Evolutionary conservation across 1,140 invertebrate genomes (phyloP).

Genomic region (Tetramorium simillimum): DNA sequence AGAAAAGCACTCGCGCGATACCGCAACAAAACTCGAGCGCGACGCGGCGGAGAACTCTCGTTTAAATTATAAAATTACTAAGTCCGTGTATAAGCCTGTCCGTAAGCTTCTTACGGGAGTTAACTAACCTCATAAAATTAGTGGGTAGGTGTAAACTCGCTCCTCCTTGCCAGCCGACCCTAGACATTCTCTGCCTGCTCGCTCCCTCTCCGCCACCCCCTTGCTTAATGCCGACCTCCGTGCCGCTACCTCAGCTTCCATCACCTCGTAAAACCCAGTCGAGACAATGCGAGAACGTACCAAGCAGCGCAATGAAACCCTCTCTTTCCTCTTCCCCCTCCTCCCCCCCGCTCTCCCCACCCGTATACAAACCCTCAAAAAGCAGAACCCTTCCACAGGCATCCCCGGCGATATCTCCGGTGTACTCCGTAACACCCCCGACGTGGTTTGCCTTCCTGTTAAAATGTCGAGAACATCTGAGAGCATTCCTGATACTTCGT

Average conservation of each 20-base stretch:
- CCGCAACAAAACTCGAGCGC: neutral
- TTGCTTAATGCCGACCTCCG: constrained; percentile 23
- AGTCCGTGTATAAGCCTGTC: constrained; percentile 62
- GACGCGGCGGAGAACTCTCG: constrained; percentile 50
- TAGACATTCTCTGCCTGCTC: neutral
- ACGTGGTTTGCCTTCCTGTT: constrained; percentile 55
- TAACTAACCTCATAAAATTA: constrained; percentile 79
- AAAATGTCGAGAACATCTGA: constrained; percentile 38
- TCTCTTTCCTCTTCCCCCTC: neutral
- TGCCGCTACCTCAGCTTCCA: constrained; percentile 53
- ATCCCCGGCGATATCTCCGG: neutral
- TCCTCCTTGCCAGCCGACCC: constrained; percentile 31
- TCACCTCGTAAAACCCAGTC: constrained; percentile 71
- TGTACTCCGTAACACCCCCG: constrained; percentile 13
- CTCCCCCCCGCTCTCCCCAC: neutral
- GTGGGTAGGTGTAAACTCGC: constrained; percentile 74
- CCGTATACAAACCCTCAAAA: neutral
- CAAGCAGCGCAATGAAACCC: constrained; percentile 37
- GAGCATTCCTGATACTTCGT: constrained; percentile 51
- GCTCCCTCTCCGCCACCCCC: neutral
- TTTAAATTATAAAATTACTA: constrained; percentile 76
- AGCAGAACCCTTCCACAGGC: constrained; percentile 19
- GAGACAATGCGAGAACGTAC: constrained; percentile 66
- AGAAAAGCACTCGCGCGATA: constrained; percentile 48
- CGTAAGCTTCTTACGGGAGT: constrained; percentile 75